phyloP scores from a whole-genome alignment of 2,113 vertebrate genomes.

The Istiophorus platypterus region DNA sequence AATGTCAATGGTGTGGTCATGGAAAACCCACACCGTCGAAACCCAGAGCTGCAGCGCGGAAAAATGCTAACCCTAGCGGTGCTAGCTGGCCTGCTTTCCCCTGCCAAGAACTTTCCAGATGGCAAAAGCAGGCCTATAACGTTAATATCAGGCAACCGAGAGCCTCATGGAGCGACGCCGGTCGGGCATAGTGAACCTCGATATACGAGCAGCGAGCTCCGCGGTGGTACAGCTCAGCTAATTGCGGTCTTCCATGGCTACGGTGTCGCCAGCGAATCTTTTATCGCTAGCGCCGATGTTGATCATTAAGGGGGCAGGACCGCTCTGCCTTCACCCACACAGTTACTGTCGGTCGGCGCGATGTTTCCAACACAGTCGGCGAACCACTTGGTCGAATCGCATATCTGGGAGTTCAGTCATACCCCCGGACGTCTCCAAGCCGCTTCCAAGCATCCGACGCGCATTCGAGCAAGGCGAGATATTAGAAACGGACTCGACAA shows the following conservation, averaged over 20 bases:
- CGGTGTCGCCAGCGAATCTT: slow-evolving; percentile 40
- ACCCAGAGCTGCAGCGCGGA: slow-evolving; percentile 60
- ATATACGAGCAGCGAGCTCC: background rate
- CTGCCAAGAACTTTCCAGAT: slow-evolving; percentile 78
- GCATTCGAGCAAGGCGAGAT: background rate
- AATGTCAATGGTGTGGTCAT: slow-evolving; percentile 50
- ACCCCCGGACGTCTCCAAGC: slow-evolving; percentile 9
- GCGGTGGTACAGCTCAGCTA: slow-evolving; percentile 38
- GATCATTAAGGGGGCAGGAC: slow-evolving; percentile 50
- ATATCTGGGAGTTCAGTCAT: slow-evolving; percentile 20
- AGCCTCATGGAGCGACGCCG: slow-evolving; percentile 44
- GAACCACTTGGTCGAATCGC: slow-evolving; percentile 17
- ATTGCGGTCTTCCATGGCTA: slow-evolving; percentile 58
- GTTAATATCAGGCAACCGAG: slow-evolving; percentile 57
- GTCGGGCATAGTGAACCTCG: slow-evolving; percentile 54
- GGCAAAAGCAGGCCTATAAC: slow-evolving; percentile 65
- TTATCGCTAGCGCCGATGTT: slow-evolving; percentile 53
- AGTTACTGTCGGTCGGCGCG: slow-evolving; percentile 39
- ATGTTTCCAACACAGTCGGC: slow-evolving; percentile 41
- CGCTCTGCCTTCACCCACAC: slow-evolving; percentile 42
- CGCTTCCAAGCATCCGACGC: background rate
- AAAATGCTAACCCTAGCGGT: slow-evolving; percentile 53
- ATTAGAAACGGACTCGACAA: background rate
- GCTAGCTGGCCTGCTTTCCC: slow-evolving; percentile 65
- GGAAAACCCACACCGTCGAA: slow-evolving; percentile 51